Percentiles rank a stretch among this genome's conserved stretches.
Evolutionary conservation across 2,113 vertebrate species (phyloP).

Genomic region (Leptosomus discolor): DNA sequence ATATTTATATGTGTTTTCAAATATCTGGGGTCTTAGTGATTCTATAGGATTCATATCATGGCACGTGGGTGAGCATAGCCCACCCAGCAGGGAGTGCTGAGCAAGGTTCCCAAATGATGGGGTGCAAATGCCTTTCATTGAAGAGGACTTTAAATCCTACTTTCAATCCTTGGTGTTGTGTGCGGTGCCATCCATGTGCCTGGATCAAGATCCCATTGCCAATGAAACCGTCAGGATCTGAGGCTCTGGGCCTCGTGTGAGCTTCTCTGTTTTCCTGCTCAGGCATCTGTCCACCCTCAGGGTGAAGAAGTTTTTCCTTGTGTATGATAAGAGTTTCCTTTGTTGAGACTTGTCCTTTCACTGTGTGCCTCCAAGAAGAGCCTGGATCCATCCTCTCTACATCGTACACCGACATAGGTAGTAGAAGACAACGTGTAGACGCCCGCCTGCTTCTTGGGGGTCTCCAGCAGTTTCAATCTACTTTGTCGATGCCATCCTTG

Average conservation of each 20-base stretch:
- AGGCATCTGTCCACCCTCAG: background rate
- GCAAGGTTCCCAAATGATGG: background rate
- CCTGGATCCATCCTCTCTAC: background rate
- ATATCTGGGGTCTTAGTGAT: background rate
- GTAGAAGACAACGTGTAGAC: background rate
- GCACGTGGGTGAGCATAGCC: background rate
- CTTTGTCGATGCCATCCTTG: accelerated
- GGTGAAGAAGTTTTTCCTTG: background rate
- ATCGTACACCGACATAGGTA: background rate
- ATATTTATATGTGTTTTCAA: background rate
- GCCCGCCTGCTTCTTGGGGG: accelerated
- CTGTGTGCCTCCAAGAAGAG: background rate
- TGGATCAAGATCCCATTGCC: background rate
- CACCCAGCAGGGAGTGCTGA: accelerated
- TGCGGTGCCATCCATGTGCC: background rate
- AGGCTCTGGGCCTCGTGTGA: background rate
- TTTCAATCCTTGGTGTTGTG: background rate
- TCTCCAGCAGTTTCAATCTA: background rate
- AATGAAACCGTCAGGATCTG: background rate
- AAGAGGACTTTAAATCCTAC: background rate
- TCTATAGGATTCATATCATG: background rate
- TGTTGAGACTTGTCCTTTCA: background rate
- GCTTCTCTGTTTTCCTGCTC: background rate
- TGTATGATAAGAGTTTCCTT: background rate
- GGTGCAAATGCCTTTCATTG: background rate